These are phyloP conservation scores for Pandemis cinnamomeana DNA, from an alignment of 2,888 invertebrate species.

Conservation along the genomic window DNA sequence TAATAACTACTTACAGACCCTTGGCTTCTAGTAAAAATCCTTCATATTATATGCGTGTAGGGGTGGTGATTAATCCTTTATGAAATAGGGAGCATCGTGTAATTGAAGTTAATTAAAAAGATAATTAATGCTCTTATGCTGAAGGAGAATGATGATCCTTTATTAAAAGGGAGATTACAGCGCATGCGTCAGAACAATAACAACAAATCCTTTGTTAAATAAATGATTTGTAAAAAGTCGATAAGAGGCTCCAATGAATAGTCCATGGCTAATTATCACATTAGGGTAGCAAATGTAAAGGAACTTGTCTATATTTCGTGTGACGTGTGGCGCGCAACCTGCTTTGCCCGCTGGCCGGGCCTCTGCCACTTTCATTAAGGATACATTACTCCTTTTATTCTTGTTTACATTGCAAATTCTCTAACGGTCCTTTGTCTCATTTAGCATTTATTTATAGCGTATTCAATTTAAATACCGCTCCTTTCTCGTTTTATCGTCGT, in stretches of 20 bases:
- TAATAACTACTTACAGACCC: not conserved
- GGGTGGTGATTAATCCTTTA: slow-evolving; percentile 6
- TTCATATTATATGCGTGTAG: not conserved
- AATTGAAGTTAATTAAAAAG: slow-evolving; percentile 25
- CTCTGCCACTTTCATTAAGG: slow-evolving; percentile 72
- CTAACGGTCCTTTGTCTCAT: slow-evolving; percentile 80
- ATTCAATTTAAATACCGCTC: slow-evolving; percentile 81
- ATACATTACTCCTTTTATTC: slow-evolving; percentile 78
- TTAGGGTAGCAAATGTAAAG: not conserved
- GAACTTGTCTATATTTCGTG: not conserved
- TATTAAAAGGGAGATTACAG: slow-evolving; percentile 6
- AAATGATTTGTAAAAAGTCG: not conserved
- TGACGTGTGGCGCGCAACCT: not conserved
- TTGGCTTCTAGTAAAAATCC: not conserved
- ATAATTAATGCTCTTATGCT: slow-evolving; percentile 26
- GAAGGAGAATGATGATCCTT: slow-evolving; percentile 27
- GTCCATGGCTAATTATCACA: too few species aligned
- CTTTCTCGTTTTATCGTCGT: slow-evolving; percentile 76
- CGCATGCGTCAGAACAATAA: slow-evolving; percentile 8
- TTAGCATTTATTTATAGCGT: slow-evolving; percentile 81
- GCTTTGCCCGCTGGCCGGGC: slow-evolving; percentile 42
- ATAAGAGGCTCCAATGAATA: not conserved
- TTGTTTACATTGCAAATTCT: slow-evolving; percentile 77
- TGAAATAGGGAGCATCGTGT: slow-evolving; percentile 18
- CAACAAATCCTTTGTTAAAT: not conserved